Evolutionary conservation across 2,797 vertebrate species (phyloP).

Genomic region (Graptemys geographica): DNA sequence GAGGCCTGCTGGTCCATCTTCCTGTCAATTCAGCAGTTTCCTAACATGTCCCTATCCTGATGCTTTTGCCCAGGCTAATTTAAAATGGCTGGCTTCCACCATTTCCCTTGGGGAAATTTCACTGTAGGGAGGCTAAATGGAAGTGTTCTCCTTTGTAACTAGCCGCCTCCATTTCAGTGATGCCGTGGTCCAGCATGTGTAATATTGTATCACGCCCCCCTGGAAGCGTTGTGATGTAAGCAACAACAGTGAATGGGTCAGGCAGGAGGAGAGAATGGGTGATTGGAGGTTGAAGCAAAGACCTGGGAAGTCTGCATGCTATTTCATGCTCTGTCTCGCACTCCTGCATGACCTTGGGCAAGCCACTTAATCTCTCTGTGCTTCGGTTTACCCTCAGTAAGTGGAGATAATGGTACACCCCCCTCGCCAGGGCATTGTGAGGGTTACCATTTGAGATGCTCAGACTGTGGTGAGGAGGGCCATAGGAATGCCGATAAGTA

Average conservation of each 20-base stretch:
- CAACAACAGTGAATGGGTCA: neutral
- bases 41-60: neutral
- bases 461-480: neutral
- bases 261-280: neutral
- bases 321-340: neutral
- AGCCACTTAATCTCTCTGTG: neutral
- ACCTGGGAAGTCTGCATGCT: neutral
- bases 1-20: rapidly evolving
- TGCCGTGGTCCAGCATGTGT: neutral
- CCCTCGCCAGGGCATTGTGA: neutral
- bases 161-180: neutral
- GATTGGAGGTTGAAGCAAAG: neutral
- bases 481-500: neutral
- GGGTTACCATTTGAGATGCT: neutral
- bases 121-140: neutral
- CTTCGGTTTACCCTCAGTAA: neutral
- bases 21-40: neutral
- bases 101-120: neutral
- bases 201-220: neutral
- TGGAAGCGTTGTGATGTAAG: neutral
- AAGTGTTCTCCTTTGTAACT: neutral
- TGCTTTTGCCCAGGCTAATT: neutral
- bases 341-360: neutral
- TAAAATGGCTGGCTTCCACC: neutral
- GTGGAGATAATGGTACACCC: neutral